These are phyloP conservation scores for Tipula vernalis DNA, from an alignment of 2,888 invertebrate genomes.

Conservation along the genomic window DNA sequence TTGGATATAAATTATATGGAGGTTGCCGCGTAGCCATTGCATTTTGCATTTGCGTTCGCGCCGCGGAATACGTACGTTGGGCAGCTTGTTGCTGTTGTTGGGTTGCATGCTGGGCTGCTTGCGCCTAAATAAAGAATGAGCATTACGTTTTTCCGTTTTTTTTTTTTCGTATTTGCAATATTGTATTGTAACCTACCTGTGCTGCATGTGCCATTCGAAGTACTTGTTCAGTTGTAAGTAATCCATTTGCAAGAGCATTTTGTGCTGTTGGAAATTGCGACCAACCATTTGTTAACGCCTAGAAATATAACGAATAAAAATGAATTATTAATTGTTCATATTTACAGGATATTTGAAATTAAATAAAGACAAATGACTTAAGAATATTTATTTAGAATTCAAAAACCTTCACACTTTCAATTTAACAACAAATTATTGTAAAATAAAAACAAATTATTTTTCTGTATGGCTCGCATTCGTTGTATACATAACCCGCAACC, in stretches of 20 bases:
- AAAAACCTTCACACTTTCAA: too few relatives aligned
- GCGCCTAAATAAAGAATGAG: conserved; percentile 14
- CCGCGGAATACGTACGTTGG: conserved; percentile 13
- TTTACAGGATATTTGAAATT: too few relatives aligned
- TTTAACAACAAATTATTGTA: too few relatives aligned
- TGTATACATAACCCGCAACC: too few relatives aligned
- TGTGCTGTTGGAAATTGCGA: conserved; percentile 20
- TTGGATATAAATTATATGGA: conserved; percentile 15
- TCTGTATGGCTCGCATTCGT: too few relatives aligned
- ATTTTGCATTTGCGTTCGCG: conserved; percentile 17
- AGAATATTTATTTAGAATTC: too few relatives aligned
- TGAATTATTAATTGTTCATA: not conserved
- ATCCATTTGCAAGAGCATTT: conserved; percentile 25
- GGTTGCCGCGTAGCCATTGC: conserved; percentile 15
- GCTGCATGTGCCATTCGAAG: conserved; percentile 28
- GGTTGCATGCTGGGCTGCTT: conserved; percentile 15
- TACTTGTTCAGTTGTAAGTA: conserved; percentile 40
- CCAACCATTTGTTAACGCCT: conserved; percentile 37
- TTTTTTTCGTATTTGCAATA: not conserved
- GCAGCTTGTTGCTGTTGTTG: conserved; percentile 12
- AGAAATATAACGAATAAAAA: conserved; percentile 8
- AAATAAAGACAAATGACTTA: too few relatives aligned
- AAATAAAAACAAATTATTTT: too few relatives aligned
- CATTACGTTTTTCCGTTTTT: not conserved
- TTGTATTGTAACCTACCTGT: not conserved